Percentiles rank a stretch among this genome's conserved stretches.
Evolutionary conservation across 2,797 vertebrate species (phyloP).

Genomic region (Epinephelus malabaricus): DNA sequence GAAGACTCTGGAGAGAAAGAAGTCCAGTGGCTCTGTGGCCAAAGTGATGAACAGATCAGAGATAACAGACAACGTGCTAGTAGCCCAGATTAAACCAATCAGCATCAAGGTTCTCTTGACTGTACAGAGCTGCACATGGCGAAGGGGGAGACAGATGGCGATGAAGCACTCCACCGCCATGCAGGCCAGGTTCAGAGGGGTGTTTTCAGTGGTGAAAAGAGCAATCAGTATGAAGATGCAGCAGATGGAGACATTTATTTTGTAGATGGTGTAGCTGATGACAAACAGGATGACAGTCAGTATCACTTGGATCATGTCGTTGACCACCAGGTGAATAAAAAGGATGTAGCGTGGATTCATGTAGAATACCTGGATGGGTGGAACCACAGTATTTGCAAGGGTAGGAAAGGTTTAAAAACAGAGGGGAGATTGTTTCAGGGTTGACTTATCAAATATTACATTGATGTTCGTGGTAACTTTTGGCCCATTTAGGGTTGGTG

Average conservation of each 20-base stretch:
- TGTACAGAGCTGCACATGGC: slow-evolving; percentile 78
- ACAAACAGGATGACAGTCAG: slow-evolving; percentile 63
- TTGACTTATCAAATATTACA: no score
- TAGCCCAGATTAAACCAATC: slow-evolving; percentile 75
- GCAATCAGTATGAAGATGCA: slow-evolving; percentile 64
- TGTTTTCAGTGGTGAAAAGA: slow-evolving; percentile 74
- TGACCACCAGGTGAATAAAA: slow-evolving; percentile 83
- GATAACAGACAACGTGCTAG: slow-evolving; percentile 63
- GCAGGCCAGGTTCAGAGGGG: slow-evolving; percentile 82
- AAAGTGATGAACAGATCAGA: slow-evolving; percentile 73
- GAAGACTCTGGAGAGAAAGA: slow-evolving; percentile 60
- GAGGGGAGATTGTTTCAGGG: slow-evolving; percentile 25
- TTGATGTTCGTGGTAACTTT: no score
- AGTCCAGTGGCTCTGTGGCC: slow-evolving; percentile 50
- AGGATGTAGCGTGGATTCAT: slow-evolving; percentile 74
- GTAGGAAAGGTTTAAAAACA: no score
- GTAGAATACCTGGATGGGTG: no score
- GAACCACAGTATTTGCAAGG: no score
- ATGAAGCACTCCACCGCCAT: slow-evolving; percentile 85
- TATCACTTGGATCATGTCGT: slow-evolving; percentile 81
- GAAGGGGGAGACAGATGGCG: slow-evolving; percentile 81
- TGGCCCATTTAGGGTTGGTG: no score
- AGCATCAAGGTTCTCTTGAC: slow-evolving; percentile 65
- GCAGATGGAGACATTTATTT: slow-evolving; percentile 73
- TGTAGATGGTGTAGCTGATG: slow-evolving; percentile 69